Conservation (phyloP, 2,113 vertebrate genomes). For the Coturnix japonica region DNA sequence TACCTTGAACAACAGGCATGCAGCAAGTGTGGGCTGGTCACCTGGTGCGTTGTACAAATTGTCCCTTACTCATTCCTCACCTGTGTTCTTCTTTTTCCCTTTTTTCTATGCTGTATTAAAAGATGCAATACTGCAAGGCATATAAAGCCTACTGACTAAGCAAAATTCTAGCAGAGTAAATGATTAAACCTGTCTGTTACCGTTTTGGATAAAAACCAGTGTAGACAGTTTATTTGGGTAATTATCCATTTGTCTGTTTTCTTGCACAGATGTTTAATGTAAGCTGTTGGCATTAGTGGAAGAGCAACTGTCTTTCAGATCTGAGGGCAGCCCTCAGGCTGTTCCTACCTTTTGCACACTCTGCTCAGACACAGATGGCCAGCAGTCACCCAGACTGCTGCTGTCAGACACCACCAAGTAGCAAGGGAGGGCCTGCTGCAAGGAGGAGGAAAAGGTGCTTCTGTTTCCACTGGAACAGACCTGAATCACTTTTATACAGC, state of each 20-base stretch:
- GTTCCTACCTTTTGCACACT: background rate
- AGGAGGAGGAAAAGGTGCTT: background rate
- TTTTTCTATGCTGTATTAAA: background rate
- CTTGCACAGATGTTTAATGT: background rate
- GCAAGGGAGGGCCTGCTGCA: accelerated
- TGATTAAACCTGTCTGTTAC: background rate
- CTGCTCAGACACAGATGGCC: background rate
- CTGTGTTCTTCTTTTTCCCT: background rate
- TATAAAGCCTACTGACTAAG: background rate
- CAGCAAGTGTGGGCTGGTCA: background rate
- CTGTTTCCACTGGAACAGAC: background rate
- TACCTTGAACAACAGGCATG: background rate
- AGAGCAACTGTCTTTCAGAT: background rate
- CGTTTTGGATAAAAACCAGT: background rate
- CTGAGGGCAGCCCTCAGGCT: background rate
- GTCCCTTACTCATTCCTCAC: background rate
- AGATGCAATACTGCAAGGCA: background rate
- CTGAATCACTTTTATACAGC: background rate
- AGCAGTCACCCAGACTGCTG: background rate
- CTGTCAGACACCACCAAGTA: background rate
- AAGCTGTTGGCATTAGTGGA: background rate
- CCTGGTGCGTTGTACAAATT: background rate
- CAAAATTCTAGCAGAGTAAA: background rate
- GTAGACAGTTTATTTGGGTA: background rate
- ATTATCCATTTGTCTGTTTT: background rate